Evolutionary conservation across 2,797 vertebrate genomes (phyloP), one percentile per base, ranked within the genome.

Genomic region (Trachops cirrhosus): DNA sequence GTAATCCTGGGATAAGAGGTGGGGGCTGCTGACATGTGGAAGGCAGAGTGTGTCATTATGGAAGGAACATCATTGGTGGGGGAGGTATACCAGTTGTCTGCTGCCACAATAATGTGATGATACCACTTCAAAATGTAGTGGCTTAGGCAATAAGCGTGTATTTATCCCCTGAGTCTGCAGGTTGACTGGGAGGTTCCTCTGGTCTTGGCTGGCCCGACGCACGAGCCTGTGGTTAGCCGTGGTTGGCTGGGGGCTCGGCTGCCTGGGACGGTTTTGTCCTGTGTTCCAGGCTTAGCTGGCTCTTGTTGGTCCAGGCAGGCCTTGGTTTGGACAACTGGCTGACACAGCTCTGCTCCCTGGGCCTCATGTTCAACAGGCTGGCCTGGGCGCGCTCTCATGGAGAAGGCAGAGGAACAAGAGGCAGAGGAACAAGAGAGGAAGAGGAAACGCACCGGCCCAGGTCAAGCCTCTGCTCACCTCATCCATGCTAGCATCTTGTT

Each of bases 381-480:
- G 32, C 68, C 83, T 34, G 59, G 48, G 7, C 3, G 14, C 15
- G 12, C 46, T 57, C 70, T 12, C 2, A 1, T 1, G 1, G 37
- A 83, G 70, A 11, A 39, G 50, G 14, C 44, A 46, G 89, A 54
- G 22, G n/a, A 6, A 6, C 9, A 22, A 54, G 52, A 68, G 12
- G 14, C 44, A 46, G 89, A 54, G 22, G n/a, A 6, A 6, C 9
- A 22, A 54, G 52, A 68, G 12, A 67, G 21, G 22, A 74, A 50
- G 29, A 1, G 3, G 57, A 71, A 41, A 70, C 1, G 4, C 9
- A 5, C 1, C 2, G 11, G 52, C 19, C 5, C 22, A 6, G 0
- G 34, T 62, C 41, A 22, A 34, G 54, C 41, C 50, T 90, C 64
- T 15, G 54, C 48, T 96, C 41, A 21, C 68, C 52, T 80, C 9